These are phyloP conservation scores for Arremon aurantiirostris DNA, from an alignment of 2,797 vertebrate species.

Conservation along the genomic window DNA sequence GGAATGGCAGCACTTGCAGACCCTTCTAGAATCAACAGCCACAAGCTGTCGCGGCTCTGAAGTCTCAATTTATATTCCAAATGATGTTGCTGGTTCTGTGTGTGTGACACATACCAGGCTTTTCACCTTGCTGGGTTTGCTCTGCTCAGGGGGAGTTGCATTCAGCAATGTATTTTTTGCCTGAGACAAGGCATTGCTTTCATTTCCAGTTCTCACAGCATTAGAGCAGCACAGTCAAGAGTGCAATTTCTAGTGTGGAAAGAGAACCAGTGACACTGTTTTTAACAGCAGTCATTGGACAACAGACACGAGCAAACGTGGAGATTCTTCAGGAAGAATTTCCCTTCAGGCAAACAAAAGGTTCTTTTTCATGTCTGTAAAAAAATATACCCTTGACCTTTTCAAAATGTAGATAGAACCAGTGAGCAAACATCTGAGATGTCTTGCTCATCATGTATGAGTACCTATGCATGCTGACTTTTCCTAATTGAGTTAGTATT, in stretches of 20 bases:
- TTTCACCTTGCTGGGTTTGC: not conserved
- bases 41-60: not conserved
- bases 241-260: not conserved
- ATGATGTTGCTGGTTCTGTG: not conserved
- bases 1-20: not conserved
- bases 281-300: not conserved
- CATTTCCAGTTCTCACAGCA: not conserved
- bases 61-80: constrained; percentile 1
- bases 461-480: not conserved
- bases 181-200: not conserved
- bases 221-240: not conserved
- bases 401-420: not conserved
- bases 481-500: not conserved
- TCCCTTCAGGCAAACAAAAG: not conserved
- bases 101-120: not conserved
- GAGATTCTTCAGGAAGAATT: not conserved
- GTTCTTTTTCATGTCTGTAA: not conserved
- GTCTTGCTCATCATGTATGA: not conserved
- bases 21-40: not conserved
- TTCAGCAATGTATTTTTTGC: not conserved
- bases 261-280: not conserved
- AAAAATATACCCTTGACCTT: not conserved
- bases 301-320: not conserved
- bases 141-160: not conserved
- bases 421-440: not conserved